Conservation (phyloP, 37 sponge, comb jelly and placozoan species). For the Chondrosia reniformis region DNA sequence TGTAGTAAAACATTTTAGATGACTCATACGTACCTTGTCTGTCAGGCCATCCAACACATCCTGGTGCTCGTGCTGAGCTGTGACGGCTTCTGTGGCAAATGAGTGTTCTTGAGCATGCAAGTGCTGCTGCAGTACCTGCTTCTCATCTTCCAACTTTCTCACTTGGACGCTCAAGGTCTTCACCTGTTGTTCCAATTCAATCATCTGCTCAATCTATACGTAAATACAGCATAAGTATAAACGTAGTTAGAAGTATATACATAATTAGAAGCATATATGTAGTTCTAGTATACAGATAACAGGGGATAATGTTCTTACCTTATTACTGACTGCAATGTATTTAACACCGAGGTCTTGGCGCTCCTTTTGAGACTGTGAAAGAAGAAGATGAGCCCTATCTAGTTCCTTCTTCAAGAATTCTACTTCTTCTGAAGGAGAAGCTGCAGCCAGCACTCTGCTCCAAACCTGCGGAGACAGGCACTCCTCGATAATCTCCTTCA, state of each 20-base stretch:
- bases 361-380: conserved; percentile 33
- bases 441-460: background rate
- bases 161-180: background rate
- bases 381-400: conserved; percentile 20
- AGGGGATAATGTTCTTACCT: no score
- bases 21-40: conserved; percentile 19
- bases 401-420: conserved; percentile 50
- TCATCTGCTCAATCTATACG: conserved; percentile 17
- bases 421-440: conserved; percentile 2
- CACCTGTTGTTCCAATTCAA: conserved; percentile 14
- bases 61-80: conserved; percentile 33
- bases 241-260: background rate
- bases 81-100: conserved; percentile 2
- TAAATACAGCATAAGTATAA: background rate
- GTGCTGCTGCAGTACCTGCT: conserved; percentile 14
- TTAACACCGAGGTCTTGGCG: conserved; percentile 38
- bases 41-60: conserved; percentile 17
- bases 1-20: no score
- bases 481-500: conserved; percentile 54
- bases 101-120: conserved; percentile 11
- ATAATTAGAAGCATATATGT: background rate
- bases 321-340: conserved; percentile 50
- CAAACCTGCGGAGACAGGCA: conserved; percentile 30
- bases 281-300: no score
- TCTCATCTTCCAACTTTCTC: conserved; percentile 15